Evolutionary conservation across 2,888 invertebrate species (phyloP).

Genomic region (Lycia hirtaria): DNA sequence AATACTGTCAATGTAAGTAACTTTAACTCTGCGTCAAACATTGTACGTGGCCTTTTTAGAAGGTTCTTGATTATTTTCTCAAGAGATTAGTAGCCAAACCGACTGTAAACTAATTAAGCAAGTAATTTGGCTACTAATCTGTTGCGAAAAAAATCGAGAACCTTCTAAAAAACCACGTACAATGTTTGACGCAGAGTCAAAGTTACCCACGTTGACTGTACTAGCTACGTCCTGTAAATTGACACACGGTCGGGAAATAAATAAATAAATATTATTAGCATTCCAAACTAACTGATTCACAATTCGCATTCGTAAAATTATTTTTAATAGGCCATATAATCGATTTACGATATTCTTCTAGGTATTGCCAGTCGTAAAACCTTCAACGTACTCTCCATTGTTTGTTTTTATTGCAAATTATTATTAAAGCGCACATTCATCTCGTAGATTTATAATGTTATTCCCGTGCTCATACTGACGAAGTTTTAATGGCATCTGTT

Average conservation of each 20-base stretch:
- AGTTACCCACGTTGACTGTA: no score
- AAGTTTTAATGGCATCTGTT: conserved; percentile 17
- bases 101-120: no score
- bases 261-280: background rate
- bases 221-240: no score
- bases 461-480: conserved; percentile 17
- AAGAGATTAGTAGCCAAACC: no score
- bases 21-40: no score
- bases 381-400: conserved; percentile 12
- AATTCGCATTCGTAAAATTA: background rate
- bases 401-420: conserved; percentile 27
- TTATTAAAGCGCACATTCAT: conserved; percentile 11
- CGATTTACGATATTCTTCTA: conserved; percentile 8
- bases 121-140: no score
- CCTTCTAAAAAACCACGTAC: no score
- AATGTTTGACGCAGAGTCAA: no score
- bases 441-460: conserved; percentile 15
- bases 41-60: no score
- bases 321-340: conserved; percentile 5
- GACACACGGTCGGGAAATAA: background rate
- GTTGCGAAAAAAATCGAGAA: no score
- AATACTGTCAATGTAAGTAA: no score
- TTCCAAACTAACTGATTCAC: background rate
- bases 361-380: conserved; percentile 20
- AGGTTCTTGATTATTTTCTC: no score